Evolutionary conservation across 1,140 invertebrate species (phyloP), one percentile per base, ranked within the genome.

Genomic region (Kradibia gibbosae): DNA sequence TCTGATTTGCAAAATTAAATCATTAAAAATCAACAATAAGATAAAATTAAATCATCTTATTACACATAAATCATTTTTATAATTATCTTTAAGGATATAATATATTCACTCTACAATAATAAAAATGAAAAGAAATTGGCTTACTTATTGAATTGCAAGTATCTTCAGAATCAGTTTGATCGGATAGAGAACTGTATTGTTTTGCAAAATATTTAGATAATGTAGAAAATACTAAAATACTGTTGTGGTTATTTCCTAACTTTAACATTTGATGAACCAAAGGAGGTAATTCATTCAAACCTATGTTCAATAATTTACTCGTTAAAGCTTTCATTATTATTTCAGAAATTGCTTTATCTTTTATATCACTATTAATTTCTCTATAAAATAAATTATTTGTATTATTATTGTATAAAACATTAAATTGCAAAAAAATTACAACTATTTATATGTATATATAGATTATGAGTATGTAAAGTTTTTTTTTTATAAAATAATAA

Each of bases 201-300:
- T 85, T 55, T 17, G 85, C 62, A 86, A 92, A 92, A 85, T 92
- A 93, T 74, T 86, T 86, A 42, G 86, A 85, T 20, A 93, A 84
- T 0, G 87, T 86, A 25, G 89, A 85, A 39, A 92, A 85, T 1
- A 93, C 82, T 48, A 88, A 75, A 73, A 86, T 85, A 39, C 83
- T 86, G 57, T 91, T 85, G 53, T 86, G 82, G 70, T 91, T 83
- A 73, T 85, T 85, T 45, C 88, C 91, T 2, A 93, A 83, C 80
- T 86, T 87, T 10, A 92, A 81, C 36, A 92, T 75, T 50, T 93
- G 91, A 85, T 92, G 88, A 2, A 91, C 90, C 7, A 93, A 84
- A n/a, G 92, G 90, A n/a, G 92, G 92, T 36, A 93, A 62, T 85
- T 92, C 91, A 48, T 89, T 86, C 0, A 89, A 60, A 15, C 88